Evolutionary conservation across 2,888 invertebrate species (phyloP).

Genomic region (Dynastes grantii): DNA sequence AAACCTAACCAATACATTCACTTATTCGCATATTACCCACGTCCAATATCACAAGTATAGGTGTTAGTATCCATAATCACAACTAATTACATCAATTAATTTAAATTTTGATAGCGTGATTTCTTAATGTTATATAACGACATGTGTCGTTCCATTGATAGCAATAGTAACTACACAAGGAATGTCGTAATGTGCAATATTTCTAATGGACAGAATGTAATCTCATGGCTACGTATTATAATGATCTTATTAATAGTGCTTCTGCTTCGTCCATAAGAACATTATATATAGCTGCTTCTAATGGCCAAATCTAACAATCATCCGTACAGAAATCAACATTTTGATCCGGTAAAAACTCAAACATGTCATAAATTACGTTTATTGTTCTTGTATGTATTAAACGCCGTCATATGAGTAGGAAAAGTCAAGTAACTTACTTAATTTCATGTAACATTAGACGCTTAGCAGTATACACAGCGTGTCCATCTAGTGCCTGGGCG

Average conservation of each 20-base stretch:
- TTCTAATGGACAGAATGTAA: conserved; percentile 15
- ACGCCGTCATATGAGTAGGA: too few relatives aligned
- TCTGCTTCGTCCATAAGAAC: not conserved
- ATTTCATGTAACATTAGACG: too few relatives aligned
- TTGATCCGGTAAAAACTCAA: too few relatives aligned
- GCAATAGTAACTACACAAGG: not conserved
- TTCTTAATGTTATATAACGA: conserved; percentile 32
- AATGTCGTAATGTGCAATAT: conserved; percentile 11
- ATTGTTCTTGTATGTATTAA: too few relatives aligned
- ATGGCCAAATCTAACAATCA: conserved; percentile 3
- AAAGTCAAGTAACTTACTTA: too few relatives aligned
- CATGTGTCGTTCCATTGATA: conserved; percentile 8
- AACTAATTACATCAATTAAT: conserved; percentile 27
- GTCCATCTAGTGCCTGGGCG: too few relatives aligned
- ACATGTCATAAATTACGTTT: too few relatives aligned
- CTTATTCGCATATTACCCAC: conserved; percentile 9
- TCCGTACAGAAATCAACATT: too few relatives aligned
- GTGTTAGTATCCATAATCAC: not conserved
- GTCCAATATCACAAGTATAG: not conserved
- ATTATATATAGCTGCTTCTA: not conserved
- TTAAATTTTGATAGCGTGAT: conserved; percentile 25
- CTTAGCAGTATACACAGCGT: too few relatives aligned
- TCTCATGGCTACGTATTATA: conserved; percentile 7
- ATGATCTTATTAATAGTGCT: conserved; percentile 8
- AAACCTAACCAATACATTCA: conserved; percentile 3